Conservation (phyloP, 53 echinoderm and acorn worm genomes). For the Arbacia lixula region DNA sequence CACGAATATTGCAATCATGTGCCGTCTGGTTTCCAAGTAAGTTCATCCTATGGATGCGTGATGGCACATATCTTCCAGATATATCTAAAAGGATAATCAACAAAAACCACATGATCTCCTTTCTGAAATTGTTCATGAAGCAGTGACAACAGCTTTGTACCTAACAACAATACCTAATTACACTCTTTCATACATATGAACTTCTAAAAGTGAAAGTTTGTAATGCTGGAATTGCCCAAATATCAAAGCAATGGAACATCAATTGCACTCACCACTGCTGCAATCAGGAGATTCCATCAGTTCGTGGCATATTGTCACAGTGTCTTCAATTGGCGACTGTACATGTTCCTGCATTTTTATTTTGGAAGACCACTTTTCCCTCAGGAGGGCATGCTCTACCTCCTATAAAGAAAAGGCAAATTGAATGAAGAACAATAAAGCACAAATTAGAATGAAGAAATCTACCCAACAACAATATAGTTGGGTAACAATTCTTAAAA, state of each 20-base stretch:
- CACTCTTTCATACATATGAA: background rate
- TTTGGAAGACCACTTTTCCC: constrained; percentile 12
- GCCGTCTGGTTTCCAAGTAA: no score
- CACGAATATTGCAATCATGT: no score
- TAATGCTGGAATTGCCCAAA: background rate
- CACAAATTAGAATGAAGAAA: no score
- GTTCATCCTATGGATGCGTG: no score
- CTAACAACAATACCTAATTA: no score
- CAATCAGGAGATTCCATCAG: constrained; percentile 17
- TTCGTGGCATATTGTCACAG: constrained; percentile 10
- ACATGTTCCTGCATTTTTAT: background rate
- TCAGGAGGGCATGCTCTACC: constrained; percentile 17
- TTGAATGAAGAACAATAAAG: background rate
- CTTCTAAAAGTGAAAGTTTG: background rate
- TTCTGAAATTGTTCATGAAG: no score
- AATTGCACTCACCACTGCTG: constrained; percentile 1
- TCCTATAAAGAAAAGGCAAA: background rate
- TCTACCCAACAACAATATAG: no score
- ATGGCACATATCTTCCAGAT: no score
- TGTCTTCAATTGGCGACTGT: constrained; percentile 21
- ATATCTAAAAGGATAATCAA: no score
- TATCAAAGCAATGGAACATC: background rate
- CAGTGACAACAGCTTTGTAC: no score
- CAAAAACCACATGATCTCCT: no score
- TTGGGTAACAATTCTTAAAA: no score